Conservation (phyloP, 92 coral and sea anemone genomes). For the Zoanthus gigantus region DNA sequence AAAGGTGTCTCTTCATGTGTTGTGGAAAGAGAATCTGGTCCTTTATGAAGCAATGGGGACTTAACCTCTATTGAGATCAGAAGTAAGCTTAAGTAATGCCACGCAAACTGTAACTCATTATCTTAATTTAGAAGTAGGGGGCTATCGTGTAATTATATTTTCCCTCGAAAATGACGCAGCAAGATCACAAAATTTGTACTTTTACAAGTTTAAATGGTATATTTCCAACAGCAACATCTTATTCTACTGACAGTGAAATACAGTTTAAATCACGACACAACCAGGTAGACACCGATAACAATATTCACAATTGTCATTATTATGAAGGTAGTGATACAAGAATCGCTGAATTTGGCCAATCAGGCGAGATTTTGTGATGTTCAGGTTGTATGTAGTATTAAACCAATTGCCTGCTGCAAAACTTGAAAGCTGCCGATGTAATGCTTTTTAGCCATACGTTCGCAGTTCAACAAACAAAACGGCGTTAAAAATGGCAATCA, state of each 20-base stretch:
- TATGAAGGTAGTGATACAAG: constrained; percentile 6
- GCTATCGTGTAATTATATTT: background rate
- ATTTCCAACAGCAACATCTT: too few relatives aligned
- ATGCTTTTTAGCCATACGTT: too few relatives aligned
- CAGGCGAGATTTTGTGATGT: too few relatives aligned
- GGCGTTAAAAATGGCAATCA: too few relatives aligned
- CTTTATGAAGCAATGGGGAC: background rate
- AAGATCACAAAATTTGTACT: background rate
- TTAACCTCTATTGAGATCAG: background rate
- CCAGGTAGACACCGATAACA: background rate
- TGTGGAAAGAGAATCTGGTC: background rate
- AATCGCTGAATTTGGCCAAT: background rate
- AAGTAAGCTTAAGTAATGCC: background rate
- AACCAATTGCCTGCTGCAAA: too few relatives aligned
- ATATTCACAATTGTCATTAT: background rate
- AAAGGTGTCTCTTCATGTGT: background rate
- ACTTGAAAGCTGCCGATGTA: too few relatives aligned
- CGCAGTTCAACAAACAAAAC: too few relatives aligned
- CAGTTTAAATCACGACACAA: background rate
- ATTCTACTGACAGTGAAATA: background rate
- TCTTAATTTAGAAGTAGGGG: background rate
- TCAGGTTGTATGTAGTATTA: too few relatives aligned
- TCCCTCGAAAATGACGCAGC: background rate
- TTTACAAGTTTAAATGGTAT: background rate
- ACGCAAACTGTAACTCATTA: background rate